These are phyloP conservation scores for Chaetophractus vellerosus DNA, from an alignment of 2,797 vertebrate species.

Conservation along the genomic window DNA sequence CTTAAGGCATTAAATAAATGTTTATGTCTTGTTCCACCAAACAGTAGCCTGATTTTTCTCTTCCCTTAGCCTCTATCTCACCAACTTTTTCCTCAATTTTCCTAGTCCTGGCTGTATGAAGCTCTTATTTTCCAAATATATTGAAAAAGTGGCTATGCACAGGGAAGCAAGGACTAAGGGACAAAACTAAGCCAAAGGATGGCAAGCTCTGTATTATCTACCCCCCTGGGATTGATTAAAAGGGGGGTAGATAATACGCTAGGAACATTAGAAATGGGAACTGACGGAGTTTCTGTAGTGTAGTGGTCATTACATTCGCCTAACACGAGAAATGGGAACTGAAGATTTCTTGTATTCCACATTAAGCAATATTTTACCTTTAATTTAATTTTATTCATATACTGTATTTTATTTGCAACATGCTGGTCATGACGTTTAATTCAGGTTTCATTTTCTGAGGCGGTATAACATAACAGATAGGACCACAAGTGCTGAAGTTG, in stretches of 20 bases:
- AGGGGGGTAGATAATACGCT: not conserved
- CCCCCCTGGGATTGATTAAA: not conserved
- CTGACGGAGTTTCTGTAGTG: no score
- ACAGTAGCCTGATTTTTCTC: slow-evolving; percentile 9
- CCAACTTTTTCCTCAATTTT: not conserved
- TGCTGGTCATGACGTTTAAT: not conserved
- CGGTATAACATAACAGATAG: no score
- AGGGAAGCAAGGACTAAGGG: not conserved
- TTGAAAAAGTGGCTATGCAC: not conserved
- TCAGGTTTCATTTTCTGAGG: no score
- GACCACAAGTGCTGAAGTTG: no score
- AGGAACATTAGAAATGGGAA: no score
- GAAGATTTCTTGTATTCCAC: not conserved
- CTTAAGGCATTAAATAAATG: no score
- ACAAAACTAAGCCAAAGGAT: slow-evolving; percentile 17
- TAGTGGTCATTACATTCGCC: no score
- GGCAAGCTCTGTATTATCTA: not conserved
- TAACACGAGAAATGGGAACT: slow-evolving; percentile 19
- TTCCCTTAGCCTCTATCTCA: not conserved
- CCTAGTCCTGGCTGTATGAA: not conserved
- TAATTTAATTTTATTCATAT: not conserved
- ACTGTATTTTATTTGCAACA: slow-evolving; percentile 45
- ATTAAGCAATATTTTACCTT: not conserved
- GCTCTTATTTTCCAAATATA: slow-evolving; percentile 51
- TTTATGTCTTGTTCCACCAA: not conserved